Evolutionary conservation across 2,797 vertebrate species (phyloP).

Genomic region (Sebastes steindachneri): DNA sequence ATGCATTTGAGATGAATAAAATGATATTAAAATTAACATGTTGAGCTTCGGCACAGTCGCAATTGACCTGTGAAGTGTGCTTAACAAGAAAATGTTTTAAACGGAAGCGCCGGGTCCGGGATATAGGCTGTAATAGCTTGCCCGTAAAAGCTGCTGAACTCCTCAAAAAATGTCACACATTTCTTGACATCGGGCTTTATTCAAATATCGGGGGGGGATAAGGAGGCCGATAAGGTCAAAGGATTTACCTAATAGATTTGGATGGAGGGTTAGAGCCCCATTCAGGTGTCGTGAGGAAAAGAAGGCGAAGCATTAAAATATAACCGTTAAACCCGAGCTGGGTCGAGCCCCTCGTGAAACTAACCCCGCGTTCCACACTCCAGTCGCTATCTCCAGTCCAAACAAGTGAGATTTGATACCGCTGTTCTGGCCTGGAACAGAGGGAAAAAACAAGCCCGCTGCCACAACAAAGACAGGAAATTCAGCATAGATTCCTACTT

Average conservation of each 20-base stretch:
- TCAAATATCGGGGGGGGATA: slow-evolving; percentile 48
- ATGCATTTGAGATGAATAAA: slow-evolving; percentile 71
- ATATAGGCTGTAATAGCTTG: background rate
- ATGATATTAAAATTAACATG: slow-evolving; percentile 64
- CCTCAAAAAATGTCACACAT: slow-evolving; percentile 25
- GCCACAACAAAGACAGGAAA: slow-evolving; percentile 87
- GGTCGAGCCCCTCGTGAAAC: slow-evolving; percentile 57
- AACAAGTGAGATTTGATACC: slow-evolving; percentile 79
- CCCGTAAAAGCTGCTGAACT: slow-evolving; percentile 49
- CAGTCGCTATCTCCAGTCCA: slow-evolving; percentile 74
- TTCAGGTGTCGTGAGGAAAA: slow-evolving; percentile 64
- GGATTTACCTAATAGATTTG: slow-evolving; percentile 80
- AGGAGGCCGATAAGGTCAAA: slow-evolving; percentile 60
- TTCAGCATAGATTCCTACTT: slow-evolving; percentile 83
- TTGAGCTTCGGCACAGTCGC: slow-evolving; percentile 32
- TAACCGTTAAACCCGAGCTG: slow-evolving; percentile 46
- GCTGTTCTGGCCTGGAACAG: slow-evolving; percentile 70
- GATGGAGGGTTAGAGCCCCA: slow-evolving; percentile 52
- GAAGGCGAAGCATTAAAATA: slow-evolving; percentile 72
- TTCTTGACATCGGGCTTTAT: slow-evolving; percentile 59
- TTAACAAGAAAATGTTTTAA: slow-evolving; percentile 42
- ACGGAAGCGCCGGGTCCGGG: slow-evolving; percentile 15
- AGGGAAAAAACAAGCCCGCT: slow-evolving; percentile 75
- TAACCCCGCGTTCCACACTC: slow-evolving; percentile 53
- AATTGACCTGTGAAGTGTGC: slow-evolving; percentile 66